Conservation (phyloP, 2,113 vertebrate species). For the Accipiter cooperii region DNA sequence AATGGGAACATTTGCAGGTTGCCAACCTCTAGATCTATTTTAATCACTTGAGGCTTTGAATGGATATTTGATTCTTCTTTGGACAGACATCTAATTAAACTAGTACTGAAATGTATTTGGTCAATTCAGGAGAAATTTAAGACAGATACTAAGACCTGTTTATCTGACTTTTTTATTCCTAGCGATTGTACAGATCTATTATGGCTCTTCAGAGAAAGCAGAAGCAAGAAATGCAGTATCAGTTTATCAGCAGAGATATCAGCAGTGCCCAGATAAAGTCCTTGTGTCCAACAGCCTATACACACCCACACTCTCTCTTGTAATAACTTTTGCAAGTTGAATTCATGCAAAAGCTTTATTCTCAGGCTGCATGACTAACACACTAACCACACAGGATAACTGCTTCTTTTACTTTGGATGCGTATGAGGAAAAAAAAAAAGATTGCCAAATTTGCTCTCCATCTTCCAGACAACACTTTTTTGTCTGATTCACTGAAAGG, state of each 20-base stretch:
- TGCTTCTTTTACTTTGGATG: background rate
- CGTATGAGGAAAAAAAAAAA: background rate
- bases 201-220: constrained; percentile 5
- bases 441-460: background rate
- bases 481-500: background rate
- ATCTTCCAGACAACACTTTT: background rate
- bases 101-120: constrained; percentile 12
- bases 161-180: constrained; percentile 37
- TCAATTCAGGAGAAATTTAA: constrained; percentile 27
- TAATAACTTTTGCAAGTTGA: constrained; percentile 42
- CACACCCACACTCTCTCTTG: background rate
- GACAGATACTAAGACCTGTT: background rate
- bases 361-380: background rate
- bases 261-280: constrained; percentile 22
- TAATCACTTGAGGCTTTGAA: background rate
- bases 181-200: background rate
- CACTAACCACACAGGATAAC: background rate
- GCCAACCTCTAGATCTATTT: background rate
- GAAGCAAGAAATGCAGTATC: constrained; percentile 4
- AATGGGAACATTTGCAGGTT: background rate
- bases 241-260: constrained; percentile 21
- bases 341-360: constrained; percentile 30
- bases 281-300: background rate
- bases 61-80: background rate
- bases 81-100: constrained; percentile 43